Evolutionary conservation across 2,113 vertebrate species (phyloP), one percentile per base, ranked within the genome.

Genomic region (Neomonachus schauinslandi): DNA sequence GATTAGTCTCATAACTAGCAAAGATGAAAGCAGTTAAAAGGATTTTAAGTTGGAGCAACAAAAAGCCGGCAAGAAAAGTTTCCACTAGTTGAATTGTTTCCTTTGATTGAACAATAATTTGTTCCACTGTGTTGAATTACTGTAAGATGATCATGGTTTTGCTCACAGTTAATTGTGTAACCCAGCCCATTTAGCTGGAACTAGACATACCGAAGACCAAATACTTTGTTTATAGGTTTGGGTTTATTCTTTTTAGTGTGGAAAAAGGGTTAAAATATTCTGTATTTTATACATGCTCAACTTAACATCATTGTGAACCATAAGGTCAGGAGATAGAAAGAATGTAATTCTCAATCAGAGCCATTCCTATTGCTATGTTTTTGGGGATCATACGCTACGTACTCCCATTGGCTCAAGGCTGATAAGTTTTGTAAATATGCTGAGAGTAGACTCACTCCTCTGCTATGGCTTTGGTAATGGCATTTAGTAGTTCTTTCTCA

Each of bases 71-170:
- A 14, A 65, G 59, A 93, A 90, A 53, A 83, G 21, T 11, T 95
- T 96, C 69, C 49, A 26, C 28, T 71, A 63, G 63, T 67, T 88
- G 91, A 95, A 85, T 53, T 59, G 4, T 93, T 69, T 86, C 4
- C 19, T 86, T 61, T 0, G 1, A 65, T 0, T 5, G 4, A 94
- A 95, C 0, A 4, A 4, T 12, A 93, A 91, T 95, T 97, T 97
- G 59, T 94, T 98, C 92, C 97, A 81, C 93, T 91, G 59, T 59
- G 49, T 49, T 86, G 95, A 97, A 81, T 84, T 28, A 92, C 87
- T 89, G 8, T 51, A 0, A 80, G 53, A 39, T 77, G 74, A 92
- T 65, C 59, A 84, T 69, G 86, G 36, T 18, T 91, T 97, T 98
- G 88, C 65, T 93, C 28, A 67, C 33, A 92, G n/a, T 59, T 96